Evolutionary conservation across 92 coral and sea anemone species (phyloP), one percentile per base, ranked within the genome.

Genomic region (Diadumene lineata): DNA sequence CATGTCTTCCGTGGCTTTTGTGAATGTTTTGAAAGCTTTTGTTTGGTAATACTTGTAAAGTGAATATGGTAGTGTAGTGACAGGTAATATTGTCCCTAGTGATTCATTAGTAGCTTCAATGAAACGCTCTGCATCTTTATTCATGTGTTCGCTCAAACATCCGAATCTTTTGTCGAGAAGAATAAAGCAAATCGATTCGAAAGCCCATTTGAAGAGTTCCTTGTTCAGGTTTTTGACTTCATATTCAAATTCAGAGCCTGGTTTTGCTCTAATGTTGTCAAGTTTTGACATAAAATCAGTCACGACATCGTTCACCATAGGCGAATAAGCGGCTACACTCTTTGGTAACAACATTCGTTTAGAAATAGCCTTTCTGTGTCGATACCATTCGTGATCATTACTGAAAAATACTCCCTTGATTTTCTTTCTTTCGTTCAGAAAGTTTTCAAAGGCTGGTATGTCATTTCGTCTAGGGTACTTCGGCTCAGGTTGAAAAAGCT

Each of bases 201-300:
- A 90, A 53, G 97, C 84, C 92, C 92, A 90, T 33, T 85, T 88
- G 71, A 84, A 83, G 23, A 90, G 84, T 56, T 87, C 92, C n/a
- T 81, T 67, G 43, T 87, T 77, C 2, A 90, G 74, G 38, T 64
- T 13, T 17, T 32, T 77, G 31, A 90, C 79, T 27, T 87, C 97
- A 66, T 87, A 29, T 55, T 69, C 75, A 28, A 34, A 69, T 57
- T 70, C 83, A 43, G 75, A 67, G 50, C 70, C 29, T 43, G 70
- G 50, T 43, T 56, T 74, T 62, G 50, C 55, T 31, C 83, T 77
- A 27, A 84, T 66, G 4, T 48, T 50, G 21, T 82, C 82, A 18
- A 91, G 53, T 51, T 84, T 60, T 11, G 76, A 17, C 15, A 84
- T 60, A 50, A 88, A 75, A 17, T 88, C 89, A 10, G 79, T 74